A percentile compares a stretch with the other conserved stretches of the same genome.
These are phyloP conservation scores for Cerastis rubricosa DNA, from an alignment of 2,888 invertebrate species.

Conservation along the genomic window DNA sequence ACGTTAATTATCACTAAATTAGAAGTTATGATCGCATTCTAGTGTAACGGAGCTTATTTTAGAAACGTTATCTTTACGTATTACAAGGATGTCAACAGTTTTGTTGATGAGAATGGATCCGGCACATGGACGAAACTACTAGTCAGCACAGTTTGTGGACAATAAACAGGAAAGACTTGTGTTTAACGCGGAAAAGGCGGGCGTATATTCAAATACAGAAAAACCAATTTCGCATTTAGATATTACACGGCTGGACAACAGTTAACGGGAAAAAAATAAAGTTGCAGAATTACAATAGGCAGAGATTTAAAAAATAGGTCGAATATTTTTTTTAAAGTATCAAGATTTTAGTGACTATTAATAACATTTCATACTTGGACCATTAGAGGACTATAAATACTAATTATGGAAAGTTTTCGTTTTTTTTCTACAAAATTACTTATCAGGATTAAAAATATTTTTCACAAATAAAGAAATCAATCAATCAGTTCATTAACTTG, in stretches of 20 bases:
- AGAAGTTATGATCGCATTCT: conserved; percentile 13
- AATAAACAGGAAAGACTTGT: conserved; percentile 49
- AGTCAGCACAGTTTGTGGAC: conserved; percentile 22
- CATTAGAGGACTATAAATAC: not conserved
- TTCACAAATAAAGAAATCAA: conserved; percentile 25
- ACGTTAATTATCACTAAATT: conserved; percentile 22
- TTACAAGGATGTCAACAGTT: conserved; percentile 52
- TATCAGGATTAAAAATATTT: not conserved
- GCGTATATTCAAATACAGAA: conserved; percentile 28
- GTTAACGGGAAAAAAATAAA: conserved; percentile 36
- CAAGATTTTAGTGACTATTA: conserved; percentile 32
- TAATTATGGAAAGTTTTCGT: not conserved
- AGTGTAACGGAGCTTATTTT: conserved; percentile 19
- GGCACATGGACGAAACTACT: conserved; percentile 40
- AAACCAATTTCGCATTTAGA: conserved; percentile 43
- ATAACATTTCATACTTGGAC: not conserved
- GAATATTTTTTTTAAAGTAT: conserved; percentile 32
- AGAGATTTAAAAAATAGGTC: conserved; percentile 25
- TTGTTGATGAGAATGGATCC: conserved; percentile 47
- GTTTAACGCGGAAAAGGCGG: conserved; percentile 21
- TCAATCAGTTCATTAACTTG: conserved; percentile 26
- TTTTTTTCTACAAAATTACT: not conserved
- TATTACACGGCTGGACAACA: conserved; percentile 16
- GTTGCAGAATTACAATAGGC: conserved; percentile 6
- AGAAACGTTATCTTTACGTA: conserved; percentile 37